Conservation (phyloP, 2,888 invertebrate genomes). For the Lymantria monacha region DNA sequence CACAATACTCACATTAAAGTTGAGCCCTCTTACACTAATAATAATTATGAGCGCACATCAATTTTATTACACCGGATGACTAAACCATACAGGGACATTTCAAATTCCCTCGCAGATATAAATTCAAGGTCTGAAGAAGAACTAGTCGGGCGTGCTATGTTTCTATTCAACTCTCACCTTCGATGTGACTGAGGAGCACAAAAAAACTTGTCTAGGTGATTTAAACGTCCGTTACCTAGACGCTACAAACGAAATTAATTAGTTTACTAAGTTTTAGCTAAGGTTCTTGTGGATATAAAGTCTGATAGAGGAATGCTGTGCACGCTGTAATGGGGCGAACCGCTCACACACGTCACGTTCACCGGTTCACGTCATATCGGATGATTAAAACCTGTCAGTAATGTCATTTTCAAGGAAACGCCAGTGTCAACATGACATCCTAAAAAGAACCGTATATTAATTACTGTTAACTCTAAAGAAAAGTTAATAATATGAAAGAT, state of each 20-base stretch:
- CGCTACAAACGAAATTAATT: constrained; percentile 37
- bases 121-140: constrained; percentile 36
- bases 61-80: constrained; percentile 50
- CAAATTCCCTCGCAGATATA: constrained; percentile 41
- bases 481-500: too few relatives aligned
- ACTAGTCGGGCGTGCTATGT: constrained; percentile 21
- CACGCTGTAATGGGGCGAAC: constrained; percentile 35
- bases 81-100: constrained; percentile 47
- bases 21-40: constrained; percentile 24
- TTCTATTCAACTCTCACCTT: constrained; percentile 49
- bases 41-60: constrained; percentile 30
- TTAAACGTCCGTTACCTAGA: constrained; percentile 28
- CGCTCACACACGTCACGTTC: constrained; percentile 13
- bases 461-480: too few relatives aligned
- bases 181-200: constrained; percentile 32
- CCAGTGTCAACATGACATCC: too few relatives aligned
- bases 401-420: too few relatives aligned
- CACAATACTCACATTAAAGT: constrained; percentile 41
- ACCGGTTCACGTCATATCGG: constrained; percentile 32
- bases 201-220: constrained; percentile 16
- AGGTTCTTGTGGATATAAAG: background rate
- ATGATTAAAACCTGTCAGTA: constrained; percentile 9
- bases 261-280: constrained; percentile 9
- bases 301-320: constrained; percentile 1
- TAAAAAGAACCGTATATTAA: too few relatives aligned